Percentiles rank a stretch among this genome's conserved stretches.
phyloP scores from a whole-genome alignment of 1,140 invertebrate species.

The Caenorhabditis elegans region WBcel235 BX284603.4:9306501-9307000 shows the following conservation, averaged over 20 bases:
- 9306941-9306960: not conserved
- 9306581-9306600: no score
- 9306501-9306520: no score
- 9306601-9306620: not conserved
- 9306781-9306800: not conserved
- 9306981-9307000: not conserved
- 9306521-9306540: no score
- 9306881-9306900: not conserved
- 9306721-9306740: not conserved
- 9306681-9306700: conserved; percentile 1
- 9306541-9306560: no score
- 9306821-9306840: not conserved
- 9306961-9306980: not conserved
- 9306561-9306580: no score
- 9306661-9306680: conserved; percentile 23
- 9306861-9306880: conserved; percentile 11
- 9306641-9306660: conserved; percentile 24
- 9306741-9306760: not conserved
- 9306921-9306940: not conserved
- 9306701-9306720: not conserved
- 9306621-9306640: conserved; percentile 14
- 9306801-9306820: not conserved
- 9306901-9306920: not conserved
- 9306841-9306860: conserved; percentile 19
- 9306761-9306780: not conserved